Evolutionary conservation across 2,113 vertebrate genomes (phyloP).

Genomic region (Crypturellus undulatus): DNA sequence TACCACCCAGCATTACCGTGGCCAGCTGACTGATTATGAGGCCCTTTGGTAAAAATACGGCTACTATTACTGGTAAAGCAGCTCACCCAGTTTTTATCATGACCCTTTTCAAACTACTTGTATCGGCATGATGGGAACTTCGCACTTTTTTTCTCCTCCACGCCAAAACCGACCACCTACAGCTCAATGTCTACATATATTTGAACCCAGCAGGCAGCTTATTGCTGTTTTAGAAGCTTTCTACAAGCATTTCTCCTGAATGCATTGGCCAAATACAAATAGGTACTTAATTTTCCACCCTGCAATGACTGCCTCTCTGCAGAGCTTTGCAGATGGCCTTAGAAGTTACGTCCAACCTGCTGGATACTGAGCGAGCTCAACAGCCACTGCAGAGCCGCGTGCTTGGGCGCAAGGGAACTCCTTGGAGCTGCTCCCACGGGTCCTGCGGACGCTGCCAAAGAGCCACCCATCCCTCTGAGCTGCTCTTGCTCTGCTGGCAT

Average conservation of each 20-base stretch:
- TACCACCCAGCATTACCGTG: background rate
- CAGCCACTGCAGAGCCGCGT: background rate
- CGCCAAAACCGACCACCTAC: rapidly evolving
- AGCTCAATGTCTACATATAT: background rate
- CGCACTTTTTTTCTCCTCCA: rapidly evolving
- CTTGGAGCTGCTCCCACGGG: background rate
- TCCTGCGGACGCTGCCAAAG: background rate
- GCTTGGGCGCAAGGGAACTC: background rate
- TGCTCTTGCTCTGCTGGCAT: too few species aligned
- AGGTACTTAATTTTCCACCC: too few species aligned
- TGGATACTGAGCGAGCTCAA: background rate
- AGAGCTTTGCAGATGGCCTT: background rate
- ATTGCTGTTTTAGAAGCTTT: rapidly evolving
- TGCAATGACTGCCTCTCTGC: background rate
- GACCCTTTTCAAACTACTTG: background rate
- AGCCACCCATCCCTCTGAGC: background rate
- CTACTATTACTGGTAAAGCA: background rate
- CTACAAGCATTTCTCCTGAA: background rate
- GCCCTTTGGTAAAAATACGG: background rate
- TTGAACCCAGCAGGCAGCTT: background rate
- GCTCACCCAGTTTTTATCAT: background rate
- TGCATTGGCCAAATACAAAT: background rate
- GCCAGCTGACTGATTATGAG: background rate
- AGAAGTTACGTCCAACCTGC: background rate
- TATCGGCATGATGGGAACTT: background rate